Evolutionary conservation across 2,113 vertebrate genomes (phyloP), one percentile per base, ranked within the genome.

Genomic region (Eleginops maclovinus): DNA sequence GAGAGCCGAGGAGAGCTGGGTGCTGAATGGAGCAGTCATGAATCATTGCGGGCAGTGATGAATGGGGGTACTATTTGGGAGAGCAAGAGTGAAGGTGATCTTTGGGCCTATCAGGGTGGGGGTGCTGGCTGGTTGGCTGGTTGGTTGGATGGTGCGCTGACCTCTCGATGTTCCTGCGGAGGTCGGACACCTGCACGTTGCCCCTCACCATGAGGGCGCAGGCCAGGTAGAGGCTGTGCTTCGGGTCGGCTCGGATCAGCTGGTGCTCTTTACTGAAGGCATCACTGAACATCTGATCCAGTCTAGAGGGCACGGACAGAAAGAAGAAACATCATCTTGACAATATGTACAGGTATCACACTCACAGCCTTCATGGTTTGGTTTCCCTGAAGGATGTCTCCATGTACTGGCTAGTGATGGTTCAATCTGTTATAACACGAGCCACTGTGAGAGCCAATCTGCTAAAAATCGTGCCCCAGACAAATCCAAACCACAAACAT

Each of bases 221-320:
- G 50, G 98, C 97, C 22, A 99, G 94, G 87, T 98, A 99, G 24
- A 99, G 94, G 79, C 91, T 95, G 26, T 93, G 97, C 79, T 94
- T 97, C 6, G 97, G 98, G 85, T 99, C 95, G 2, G 96, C 96
- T 75, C 72, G 94, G 89, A 99, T 96, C 26, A 99, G 91, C 64
- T 99, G 98, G 88, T 99, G 95, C 73, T 97, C 96, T 93, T 96
- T 99, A 61, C 96, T 98, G 89, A 99, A 99, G 10, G 97, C 97
- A 77, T 99, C 97, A 56, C 96, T 97, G 93, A 99, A 99, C 97
- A 99, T 98, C 88, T 99, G 98, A 92, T 99, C 97, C 94, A 99
- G 81, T 68, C 97, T 99, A 15, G 11, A 81, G 28, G 12, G 1
- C 9, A 75, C 5, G 36, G 3, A 53, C 9, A 70, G 24, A 4